phyloP scores from a whole-genome alignment of 2,888 invertebrate genomes.

The Drosophila borealis region DNA sequence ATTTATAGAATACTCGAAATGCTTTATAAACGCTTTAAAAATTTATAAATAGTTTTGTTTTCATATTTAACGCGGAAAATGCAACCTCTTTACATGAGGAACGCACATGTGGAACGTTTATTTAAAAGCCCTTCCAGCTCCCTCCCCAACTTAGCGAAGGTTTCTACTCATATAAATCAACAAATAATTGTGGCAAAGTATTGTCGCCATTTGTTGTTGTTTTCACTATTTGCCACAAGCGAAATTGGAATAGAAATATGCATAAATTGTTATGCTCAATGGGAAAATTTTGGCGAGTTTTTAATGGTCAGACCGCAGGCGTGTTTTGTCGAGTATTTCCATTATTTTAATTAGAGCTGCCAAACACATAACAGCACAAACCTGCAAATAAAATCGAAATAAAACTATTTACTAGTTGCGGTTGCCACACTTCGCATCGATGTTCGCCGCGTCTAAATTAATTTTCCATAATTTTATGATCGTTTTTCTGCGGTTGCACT shows the following conservation, averaged over 20 bases:
- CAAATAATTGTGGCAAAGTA: slow-evolving; percentile 1
- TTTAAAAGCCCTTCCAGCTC: too few species aligned
- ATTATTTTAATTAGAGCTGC: slow-evolving; percentile 77
- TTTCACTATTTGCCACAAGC: slow-evolving; percentile 10
- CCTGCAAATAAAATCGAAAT: slow-evolving; percentile 30
- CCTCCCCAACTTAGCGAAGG: too few species aligned
- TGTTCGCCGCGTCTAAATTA: slow-evolving; percentile 53
- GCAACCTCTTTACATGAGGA: too few species aligned
- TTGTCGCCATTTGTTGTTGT: slow-evolving; percentile 19
- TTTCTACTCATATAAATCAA: slow-evolving; percentile 7
- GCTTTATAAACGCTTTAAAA: too few species aligned
- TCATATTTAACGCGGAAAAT: too few species aligned
- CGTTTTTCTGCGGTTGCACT: slow-evolving; percentile 48
- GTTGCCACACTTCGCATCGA: slow-evolving; percentile 41
- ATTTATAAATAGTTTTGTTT: too few species aligned
- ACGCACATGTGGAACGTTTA: too few species aligned
- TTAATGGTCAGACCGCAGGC: slow-evolving; percentile 58
- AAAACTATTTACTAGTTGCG: slow-evolving; percentile 78
- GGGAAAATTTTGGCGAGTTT: slow-evolving; percentile 45
- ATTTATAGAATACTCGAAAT: too few species aligned
- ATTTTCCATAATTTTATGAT: slow-evolving; percentile 73
- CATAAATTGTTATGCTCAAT: slow-evolving; percentile 29
- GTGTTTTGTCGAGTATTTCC: slow-evolving; percentile 58
- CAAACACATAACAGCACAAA: slow-evolving; percentile 2
- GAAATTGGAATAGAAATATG: slow-evolving; percentile 43